Evolutionary conservation across 2,113 vertebrate genomes (phyloP).

Genomic region (Illadopsis cleaveri): DNA sequence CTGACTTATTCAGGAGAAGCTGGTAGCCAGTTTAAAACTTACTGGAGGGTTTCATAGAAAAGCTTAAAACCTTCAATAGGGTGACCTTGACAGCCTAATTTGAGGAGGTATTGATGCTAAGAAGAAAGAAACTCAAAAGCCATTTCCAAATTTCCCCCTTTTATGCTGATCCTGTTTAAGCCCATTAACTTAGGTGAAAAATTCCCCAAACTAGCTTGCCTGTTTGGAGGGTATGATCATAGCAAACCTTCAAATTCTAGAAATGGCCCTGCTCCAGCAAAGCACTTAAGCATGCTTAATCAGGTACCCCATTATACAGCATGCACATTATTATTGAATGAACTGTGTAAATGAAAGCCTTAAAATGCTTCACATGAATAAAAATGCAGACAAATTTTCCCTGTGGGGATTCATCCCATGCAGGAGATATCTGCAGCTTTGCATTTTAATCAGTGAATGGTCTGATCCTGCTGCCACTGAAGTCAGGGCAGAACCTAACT

Average conservation of each 20-base stretch:
- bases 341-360: constrained; percentile 52
- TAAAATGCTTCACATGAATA: constrained; percentile 54
- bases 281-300: constrained; percentile 59
- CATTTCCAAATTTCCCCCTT: background rate
- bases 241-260: constrained; percentile 32
- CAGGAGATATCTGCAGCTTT: constrained; percentile 38
- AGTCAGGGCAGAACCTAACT: background rate
- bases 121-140: background rate
- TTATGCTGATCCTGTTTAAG: background rate
- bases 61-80: background rate
- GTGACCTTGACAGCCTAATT: background rate
- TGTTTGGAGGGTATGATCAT: constrained; percentile 3
- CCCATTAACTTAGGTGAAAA: constrained; percentile 19
- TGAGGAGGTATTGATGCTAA: background rate
- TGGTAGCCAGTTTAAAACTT: background rate
- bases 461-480: background rate
- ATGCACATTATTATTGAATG: constrained; percentile 28
- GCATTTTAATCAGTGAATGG: constrained; percentile 19
- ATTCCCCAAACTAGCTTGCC: background rate
- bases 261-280: constrained; percentile 51
- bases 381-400: constrained; percentile 57
- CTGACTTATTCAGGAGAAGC: background rate
- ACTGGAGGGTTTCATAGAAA: background rate
- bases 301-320: constrained; percentile 45
- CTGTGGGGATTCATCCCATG: constrained; percentile 47